Conservation (phyloP, 2,113 vertebrate genomes). For the Haemorhous mexicanus region DNA sequence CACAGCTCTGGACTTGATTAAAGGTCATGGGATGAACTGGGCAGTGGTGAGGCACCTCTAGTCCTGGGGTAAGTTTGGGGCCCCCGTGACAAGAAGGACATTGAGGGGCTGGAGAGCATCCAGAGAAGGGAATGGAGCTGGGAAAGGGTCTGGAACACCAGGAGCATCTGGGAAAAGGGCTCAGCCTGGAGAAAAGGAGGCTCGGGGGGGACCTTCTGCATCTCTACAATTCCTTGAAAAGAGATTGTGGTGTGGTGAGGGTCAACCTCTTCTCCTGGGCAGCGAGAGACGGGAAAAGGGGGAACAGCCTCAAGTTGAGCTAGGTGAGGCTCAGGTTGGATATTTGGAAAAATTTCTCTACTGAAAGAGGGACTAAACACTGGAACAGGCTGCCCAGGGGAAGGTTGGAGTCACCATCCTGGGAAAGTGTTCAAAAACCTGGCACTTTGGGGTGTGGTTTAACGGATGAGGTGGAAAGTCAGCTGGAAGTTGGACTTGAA, state of each 20-base stretch:
- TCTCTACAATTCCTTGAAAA: neutral
- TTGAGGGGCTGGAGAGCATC: neutral
- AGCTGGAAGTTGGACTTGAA: neutral
- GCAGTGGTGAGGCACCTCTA: too few relatives aligned
- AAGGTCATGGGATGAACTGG: neutral
- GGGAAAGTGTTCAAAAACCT: neutral
- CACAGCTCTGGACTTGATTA: neutral
- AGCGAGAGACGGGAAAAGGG: rapidly evolving
- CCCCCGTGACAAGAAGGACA: neutral
- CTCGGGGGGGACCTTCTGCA: rapidly evolving
- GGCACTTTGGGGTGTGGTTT: too few relatives aligned
- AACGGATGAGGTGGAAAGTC: neutral
- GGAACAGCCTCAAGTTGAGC: neutral
- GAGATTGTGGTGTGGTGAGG: too few relatives aligned
- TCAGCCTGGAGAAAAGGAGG: neutral
- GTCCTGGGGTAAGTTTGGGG: rapidly evolving
- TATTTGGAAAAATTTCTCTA: neutral
- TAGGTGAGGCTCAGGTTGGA: neutral
- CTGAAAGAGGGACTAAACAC: neutral
- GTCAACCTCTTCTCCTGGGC: neutral
- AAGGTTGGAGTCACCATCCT: neutral
- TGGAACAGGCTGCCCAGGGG: neutral
- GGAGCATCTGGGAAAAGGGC: neutral
- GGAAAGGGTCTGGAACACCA: neutral
- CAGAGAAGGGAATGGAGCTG: rapidly evolving